Evolutionary conservation across 1,140 invertebrate genomes (phyloP).

Genomic region (Dryas iulia): DNA sequence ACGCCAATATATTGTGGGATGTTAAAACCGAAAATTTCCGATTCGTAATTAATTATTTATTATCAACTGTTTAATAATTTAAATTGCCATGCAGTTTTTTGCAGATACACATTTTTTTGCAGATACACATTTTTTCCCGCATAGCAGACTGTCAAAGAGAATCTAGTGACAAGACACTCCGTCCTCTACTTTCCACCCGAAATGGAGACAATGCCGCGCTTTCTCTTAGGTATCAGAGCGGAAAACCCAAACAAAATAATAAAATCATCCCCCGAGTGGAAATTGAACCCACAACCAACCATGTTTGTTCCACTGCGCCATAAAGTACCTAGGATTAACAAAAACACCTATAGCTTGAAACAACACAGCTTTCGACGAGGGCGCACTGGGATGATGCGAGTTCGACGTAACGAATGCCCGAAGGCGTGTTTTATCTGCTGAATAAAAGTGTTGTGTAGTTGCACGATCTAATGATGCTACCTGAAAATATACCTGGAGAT

Average conservation of each 20-base stretch:
- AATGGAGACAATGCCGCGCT: no score
- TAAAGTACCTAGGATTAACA: slow-evolving; percentile 58
- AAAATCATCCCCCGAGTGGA: no score
- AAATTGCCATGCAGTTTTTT: slow-evolving; percentile 55
- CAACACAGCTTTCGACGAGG: slow-evolving; percentile 25
- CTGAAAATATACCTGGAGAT: slow-evolving; percentile 43
- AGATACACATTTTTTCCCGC: no score
- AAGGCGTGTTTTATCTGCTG: slow-evolving; percentile 48
- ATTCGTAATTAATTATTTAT: neutral
- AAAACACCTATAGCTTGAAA: slow-evolving; percentile 39
- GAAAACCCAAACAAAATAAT: no score
- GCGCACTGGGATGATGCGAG: slow-evolving; percentile 41
- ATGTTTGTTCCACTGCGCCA: no score
- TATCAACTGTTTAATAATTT: slow-evolving; percentile 54
- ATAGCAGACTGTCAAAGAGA: no score
- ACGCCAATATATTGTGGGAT: slow-evolving; percentile 2
- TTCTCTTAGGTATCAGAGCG: no score
- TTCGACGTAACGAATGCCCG: slow-evolving; percentile 53
- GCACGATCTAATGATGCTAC: slow-evolving; percentile 46
- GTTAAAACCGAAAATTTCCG: neutral
- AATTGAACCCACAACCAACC: no score
- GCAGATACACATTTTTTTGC: no score
- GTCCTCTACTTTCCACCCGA: no score
- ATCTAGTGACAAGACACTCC: no score
- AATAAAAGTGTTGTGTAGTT: slow-evolving; percentile 51